phyloP scores from a whole-genome alignment of 2,797 vertebrate genomes.

The Sebastes paucispinis region DNA sequence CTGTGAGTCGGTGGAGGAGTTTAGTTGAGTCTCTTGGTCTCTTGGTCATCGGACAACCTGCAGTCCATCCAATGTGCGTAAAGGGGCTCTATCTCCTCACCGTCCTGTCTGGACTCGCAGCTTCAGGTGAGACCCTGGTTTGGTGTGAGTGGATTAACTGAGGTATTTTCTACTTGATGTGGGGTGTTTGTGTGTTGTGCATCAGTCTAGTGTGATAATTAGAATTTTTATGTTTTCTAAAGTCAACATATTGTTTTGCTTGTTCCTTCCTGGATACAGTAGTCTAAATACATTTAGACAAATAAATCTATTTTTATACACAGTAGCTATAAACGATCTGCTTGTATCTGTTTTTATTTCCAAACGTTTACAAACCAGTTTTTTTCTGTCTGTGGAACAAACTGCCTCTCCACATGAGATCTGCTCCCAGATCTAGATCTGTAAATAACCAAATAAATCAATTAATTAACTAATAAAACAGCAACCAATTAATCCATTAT shows the following conservation, averaged over 20 bases:
- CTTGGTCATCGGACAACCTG: conserved; percentile 18
- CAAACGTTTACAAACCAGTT: not conserved
- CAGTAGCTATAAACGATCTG: too few relatives aligned
- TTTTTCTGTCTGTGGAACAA: not conserved
- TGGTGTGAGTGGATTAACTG: not conserved
- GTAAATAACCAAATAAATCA: too few relatives aligned
- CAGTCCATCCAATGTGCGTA: conserved; percentile 66
- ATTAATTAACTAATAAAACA: too few relatives aligned
- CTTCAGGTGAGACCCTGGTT: conserved; percentile 73
- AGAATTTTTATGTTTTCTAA: not conserved
- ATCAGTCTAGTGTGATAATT: not conserved
- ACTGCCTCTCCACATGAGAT: too few relatives aligned
- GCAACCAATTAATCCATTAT: not conserved
- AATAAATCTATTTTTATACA: not conserved
- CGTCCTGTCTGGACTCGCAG: conserved; percentile 77
- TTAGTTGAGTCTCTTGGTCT: not conserved
- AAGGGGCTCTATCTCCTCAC: conserved; percentile 55
- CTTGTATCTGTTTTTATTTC: fast-evolving
- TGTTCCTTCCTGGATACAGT: too few relatives aligned
- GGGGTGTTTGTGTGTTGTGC: not conserved
- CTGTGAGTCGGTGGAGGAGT: conserved; percentile 6
- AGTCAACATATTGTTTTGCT: not conserved
- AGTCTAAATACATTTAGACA: not conserved
- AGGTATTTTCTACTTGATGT: not conserved
- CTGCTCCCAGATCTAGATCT: too few relatives aligned